phyloP scores from a whole-genome alignment of 2,113 vertebrate genomes.

The Phyllopteryx taeniolatus region DNA sequence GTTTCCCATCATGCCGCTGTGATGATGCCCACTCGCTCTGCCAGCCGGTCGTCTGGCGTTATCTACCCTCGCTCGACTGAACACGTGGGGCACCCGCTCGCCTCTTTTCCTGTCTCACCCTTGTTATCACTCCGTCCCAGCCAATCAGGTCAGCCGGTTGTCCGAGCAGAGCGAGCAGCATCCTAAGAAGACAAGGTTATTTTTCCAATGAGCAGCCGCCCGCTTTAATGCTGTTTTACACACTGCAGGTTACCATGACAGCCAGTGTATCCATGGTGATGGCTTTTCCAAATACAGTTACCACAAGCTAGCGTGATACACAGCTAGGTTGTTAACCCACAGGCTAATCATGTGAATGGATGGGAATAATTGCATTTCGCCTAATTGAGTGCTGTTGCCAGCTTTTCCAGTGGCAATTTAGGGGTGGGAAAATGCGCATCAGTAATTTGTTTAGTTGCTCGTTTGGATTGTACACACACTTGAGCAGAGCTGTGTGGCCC shows the following conservation, averaged over 20 bases:
- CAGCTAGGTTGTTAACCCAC: conserved; percentile 57
- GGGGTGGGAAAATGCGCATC: conserved; percentile 50
- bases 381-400: conserved; percentile 66
- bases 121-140: conserved; percentile 39
- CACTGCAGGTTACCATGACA: conserved; percentile 22
- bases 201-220: conserved; percentile 18
- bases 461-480: conserved; percentile 69
- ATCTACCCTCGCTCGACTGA: conserved; percentile 51
- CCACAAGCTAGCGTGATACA: conserved; percentile 27
- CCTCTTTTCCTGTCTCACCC: conserved; percentile 25
- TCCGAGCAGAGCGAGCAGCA: conserved; percentile 25
- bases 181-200: conserved; percentile 45
- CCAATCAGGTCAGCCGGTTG: conserved; percentile 41
- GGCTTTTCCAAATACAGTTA: conserved; percentile 47
- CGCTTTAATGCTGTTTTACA: conserved; percentile 38
- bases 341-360: conserved; percentile 66
- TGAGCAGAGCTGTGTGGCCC: conserved; percentile 61
- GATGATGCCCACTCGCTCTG: conserved; percentile 60
- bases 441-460: conserved; percentile 66
- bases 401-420: conserved; percentile 64
- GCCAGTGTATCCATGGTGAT: conserved; percentile 50
- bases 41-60: conserved; percentile 66
- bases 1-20: conserved; percentile 59
- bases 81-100: conserved; percentile 34
- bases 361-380: conserved; percentile 69